Evolutionary conservation across 2,888 invertebrate genomes (phyloP), one percentile per base, ranked within the genome.

Genomic region (Polylopha cassiicola): DNA sequence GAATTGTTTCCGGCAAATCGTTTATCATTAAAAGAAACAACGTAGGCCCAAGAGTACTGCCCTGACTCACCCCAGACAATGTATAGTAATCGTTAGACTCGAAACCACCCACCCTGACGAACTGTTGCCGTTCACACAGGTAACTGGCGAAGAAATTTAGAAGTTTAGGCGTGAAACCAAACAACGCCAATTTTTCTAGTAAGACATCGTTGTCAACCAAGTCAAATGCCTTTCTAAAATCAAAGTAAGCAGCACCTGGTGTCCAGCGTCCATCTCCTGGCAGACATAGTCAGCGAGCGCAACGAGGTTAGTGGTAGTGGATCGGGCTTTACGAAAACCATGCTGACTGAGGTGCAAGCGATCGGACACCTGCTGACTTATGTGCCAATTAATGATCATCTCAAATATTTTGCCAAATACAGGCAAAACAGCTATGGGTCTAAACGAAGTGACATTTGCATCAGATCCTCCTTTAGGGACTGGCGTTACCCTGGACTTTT

Each of bases 221-320:
- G n/a, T 21, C 30, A 14, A 30, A 37, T 5, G 46, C 46, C 18
- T 46, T 46, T 23, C 26, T 37, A 9, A 46, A 46, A 10, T 43
- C 46, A 20, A 46, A 39, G 13, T 46, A 47, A 7, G 41, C 32
- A 14, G 37, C 41, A 44, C 39, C 18, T 44, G 44, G 17, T 28
- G 20, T 4, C 33, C 33, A 15, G 36, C 42, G 33, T 42, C 42
- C 5, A 47, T 24, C 5, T 27, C 17, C 6, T 37, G 4, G 7
- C 4, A 18, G 18, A 18, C 7, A 7, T 18, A 18, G 7, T 18
- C 18, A 4, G 7, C 18, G 4, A 18, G 18, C 7, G 4, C 7
- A 7, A 18, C 7, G 18, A 5, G 18, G 18, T 18, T 18, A 18
- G 18, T 18, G 18, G 18, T 18, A 7, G 18, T 7, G 7, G 18